A percentile compares a stretch with the other conserved stretches of the same genome.
Evolutionary conservation across 2,888 invertebrate species (phyloP).

Genomic region (Acleris literana): DNA sequence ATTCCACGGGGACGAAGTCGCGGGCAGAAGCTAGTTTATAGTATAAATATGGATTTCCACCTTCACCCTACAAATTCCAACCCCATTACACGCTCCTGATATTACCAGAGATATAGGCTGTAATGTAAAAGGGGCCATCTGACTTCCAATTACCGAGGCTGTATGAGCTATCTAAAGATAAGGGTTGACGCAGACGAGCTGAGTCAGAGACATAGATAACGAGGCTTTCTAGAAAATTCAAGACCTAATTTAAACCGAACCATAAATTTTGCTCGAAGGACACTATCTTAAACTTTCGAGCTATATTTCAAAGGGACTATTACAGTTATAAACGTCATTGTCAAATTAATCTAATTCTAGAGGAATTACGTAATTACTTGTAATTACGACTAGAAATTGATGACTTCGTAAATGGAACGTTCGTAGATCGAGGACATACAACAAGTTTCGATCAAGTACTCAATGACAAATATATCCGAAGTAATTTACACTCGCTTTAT

Average conservation of each 20-base stretch:
- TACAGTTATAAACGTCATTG: neutral
- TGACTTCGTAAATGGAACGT: too few relatives aligned
- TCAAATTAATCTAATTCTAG: neutral
- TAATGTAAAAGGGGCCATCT: neutral
- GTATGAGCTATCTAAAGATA: neutral
- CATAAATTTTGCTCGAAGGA: constrained; percentile 8
- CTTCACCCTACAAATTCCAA: too few relatives aligned
- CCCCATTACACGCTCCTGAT: neutral
- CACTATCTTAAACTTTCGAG: constrained; percentile 9
- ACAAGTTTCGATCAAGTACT: too few relatives aligned
- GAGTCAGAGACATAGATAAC: neutral
- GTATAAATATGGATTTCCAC: too few relatives aligned
- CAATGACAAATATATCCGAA: too few relatives aligned
- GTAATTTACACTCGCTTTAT: too few relatives aligned
- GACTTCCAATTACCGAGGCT: neutral
- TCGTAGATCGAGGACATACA: too few relatives aligned
- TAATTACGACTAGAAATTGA: too few relatives aligned
- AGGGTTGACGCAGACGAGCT: neutral
- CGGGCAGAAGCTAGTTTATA: too few relatives aligned
- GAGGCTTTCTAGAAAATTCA: constrained; percentile 7
- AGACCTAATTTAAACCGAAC: neutral
- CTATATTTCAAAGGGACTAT: constrained; percentile 5
- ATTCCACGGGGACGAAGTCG: too few relatives aligned
- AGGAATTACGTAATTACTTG: too few relatives aligned
- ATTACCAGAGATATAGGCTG: neutral